A percentile compares a stretch with the other conserved stretches of the same genome.
These are phyloP conservation scores for Danio kyathit DNA, from an alignment of 2,797 vertebrate species.

Conservation along the genomic window DNA sequence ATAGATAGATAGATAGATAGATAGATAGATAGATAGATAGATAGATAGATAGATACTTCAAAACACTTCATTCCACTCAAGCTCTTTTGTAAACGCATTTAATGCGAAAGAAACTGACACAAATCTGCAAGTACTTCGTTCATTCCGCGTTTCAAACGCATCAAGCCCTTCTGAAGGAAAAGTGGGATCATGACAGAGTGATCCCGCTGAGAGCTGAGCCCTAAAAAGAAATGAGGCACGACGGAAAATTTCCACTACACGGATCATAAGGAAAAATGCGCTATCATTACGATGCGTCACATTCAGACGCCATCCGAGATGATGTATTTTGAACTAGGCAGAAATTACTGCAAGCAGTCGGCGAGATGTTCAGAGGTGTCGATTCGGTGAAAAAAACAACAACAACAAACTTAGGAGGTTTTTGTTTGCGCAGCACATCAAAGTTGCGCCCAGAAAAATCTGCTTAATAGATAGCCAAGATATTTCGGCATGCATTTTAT, in stretches of 20 bases:
- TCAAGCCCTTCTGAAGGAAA: conserved; percentile 20
- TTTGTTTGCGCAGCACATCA: conserved; percentile 13
- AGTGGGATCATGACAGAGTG: conserved; percentile 19
- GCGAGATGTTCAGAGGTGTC: neutral
- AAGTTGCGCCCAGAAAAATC: neutral
- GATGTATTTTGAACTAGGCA: neutral
- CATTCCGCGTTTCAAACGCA: neutral
- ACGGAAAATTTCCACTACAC: conserved; percentile 27
- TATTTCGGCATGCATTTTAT: conserved; percentile 43
- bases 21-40: neutral
- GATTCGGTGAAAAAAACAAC: conserved; percentile 1
- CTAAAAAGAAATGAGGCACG: conserved; percentile 11
- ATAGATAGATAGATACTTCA: neutral
- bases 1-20: neutral
- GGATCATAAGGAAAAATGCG: conserved; percentile 12
- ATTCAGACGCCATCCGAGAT: neutral
- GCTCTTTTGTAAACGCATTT: neutral
- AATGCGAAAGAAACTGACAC: neutral
- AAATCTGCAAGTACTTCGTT: neutral
- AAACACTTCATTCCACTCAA: neutral
- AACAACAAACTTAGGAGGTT: neutral
- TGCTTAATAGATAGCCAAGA: conserved; percentile 30
- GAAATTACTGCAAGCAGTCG: neutral
- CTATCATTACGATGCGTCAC: conserved; percentile 1
- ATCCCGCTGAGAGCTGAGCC: conserved; percentile 1